phyloP scores from a whole-genome alignment of 2,888 invertebrate genomes.

The Selenia dentaria region DNA sequence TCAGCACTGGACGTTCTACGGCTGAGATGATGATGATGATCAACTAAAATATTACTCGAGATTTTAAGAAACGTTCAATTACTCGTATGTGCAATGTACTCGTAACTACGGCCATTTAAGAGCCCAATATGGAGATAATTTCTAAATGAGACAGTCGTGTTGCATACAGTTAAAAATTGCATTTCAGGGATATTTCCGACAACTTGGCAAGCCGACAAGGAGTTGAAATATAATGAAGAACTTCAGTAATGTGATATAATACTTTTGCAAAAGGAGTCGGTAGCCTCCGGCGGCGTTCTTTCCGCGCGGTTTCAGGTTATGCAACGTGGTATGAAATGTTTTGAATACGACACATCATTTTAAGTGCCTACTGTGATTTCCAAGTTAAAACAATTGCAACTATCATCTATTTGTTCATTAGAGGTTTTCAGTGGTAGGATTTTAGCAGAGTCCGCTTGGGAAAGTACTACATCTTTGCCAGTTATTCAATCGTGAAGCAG shows the following conservation, averaged over 20 bases:
- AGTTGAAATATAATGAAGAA: conserved; percentile 36
- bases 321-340: no score
- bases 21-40: no score
- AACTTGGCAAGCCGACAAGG: conserved; percentile 33
- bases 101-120: neutral
- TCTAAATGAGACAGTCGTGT: conserved; percentile 12
- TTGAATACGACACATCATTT: no score
- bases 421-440: no score
- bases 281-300: neutral
- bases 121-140: conserved; percentile 4
- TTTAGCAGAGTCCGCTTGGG: no score
- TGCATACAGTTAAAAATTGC: conserved; percentile 4
- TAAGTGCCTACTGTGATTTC: no score
- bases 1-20: no score
- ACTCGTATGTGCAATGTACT: no score
- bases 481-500: no score
- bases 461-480: no score
- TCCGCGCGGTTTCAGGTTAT: neutral
- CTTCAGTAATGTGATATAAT: neutral
- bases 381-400: no score
- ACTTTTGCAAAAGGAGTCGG: neutral
- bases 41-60: neutral
- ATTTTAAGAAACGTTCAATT: conserved; percentile 1
- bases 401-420: no score
- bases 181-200: conserved; percentile 12